These are phyloP conservation scores for Daubentonia madagascariensis DNA, from an alignment of 2,113 vertebrate species.

Conservation along the genomic window DNA sequence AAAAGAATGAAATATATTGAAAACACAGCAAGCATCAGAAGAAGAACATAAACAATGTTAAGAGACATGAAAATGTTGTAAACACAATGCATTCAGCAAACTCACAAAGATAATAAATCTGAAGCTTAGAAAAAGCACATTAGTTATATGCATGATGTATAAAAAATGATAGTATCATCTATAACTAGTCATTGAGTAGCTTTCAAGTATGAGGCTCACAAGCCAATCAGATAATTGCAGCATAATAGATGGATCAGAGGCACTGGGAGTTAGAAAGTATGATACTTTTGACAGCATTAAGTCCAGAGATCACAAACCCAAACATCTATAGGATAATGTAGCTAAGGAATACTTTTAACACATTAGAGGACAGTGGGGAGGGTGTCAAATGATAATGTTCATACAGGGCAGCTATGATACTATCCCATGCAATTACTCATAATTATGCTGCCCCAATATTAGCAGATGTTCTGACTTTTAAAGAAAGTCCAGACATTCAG, in stretches of 20 bases:
- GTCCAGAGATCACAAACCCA: background rate
- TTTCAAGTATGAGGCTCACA: background rate
- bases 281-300: background rate
- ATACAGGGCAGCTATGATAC: background rate
- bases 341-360: background rate
- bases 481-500: background rate
- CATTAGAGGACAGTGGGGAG: too few species aligned
- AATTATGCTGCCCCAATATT: background rate
- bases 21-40: background rate
- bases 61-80: constrained; percentile 7
- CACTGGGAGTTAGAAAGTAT: background rate
- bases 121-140: background rate
- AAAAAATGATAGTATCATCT: background rate
- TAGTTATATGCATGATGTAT: background rate
- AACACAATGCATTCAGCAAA: background rate
- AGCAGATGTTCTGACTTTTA: background rate
- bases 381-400: background rate
- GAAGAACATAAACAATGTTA: background rate
- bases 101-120: constrained; percentile 5
- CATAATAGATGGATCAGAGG: background rate
- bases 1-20: background rate
- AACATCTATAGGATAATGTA: background rate
- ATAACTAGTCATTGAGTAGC: background rate
- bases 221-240: background rate
- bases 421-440: background rate